A percentile compares a stretch with the other conserved stretches of the same genome.
Evolutionary conservation across 2,113 vertebrate species (phyloP).

Genomic region (Lophochroa leadbeateri): DNA sequence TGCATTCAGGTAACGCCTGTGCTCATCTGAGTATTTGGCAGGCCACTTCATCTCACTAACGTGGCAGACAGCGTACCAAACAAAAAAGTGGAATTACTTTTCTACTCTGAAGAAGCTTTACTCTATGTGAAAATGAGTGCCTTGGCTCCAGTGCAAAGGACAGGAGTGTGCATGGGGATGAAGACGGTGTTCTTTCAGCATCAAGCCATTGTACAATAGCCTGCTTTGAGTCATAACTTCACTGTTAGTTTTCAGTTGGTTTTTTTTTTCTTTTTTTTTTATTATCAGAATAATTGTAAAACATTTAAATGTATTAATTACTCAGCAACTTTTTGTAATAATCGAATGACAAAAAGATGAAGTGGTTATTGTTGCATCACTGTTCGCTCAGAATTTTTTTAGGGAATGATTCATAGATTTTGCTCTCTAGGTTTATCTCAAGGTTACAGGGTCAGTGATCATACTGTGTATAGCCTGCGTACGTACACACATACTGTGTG

Average conservation of each 20-base stretch:
- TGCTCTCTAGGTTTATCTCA: not conserved
- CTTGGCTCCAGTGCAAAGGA: rapidly evolving
- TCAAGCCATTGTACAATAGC: not conserved
- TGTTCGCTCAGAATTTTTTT: not conserved
- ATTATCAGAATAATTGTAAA: not conserved
- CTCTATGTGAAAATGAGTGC: not conserved
- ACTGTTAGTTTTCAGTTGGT: not conserved
- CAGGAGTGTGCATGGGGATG: not conserved
- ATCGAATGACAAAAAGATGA: not conserved
- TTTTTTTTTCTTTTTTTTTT: not conserved
- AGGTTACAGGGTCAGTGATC: not conserved
- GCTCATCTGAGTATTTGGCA: not conserved
- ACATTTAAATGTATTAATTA: not conserved
- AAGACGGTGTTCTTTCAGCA: not conserved
- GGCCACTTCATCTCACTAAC: not conserved
- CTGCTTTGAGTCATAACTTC: not conserved
- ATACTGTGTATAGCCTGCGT: not conserved
- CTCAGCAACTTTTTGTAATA: not conserved
- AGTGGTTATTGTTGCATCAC: not conserved
- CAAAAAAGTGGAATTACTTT: not conserved
- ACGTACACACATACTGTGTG: not conserved
- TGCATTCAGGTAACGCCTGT: not conserved
- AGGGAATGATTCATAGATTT: not conserved
- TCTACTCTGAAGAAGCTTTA: not conserved
- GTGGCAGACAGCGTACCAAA: not conserved